Percentiles rank a stretch among this genome's conserved stretches.
These are phyloP conservation scores for Acutogordius australiensis DNA, from an alignment of 2,888 invertebrate genomes.

Conservation along the genomic window DNA sequence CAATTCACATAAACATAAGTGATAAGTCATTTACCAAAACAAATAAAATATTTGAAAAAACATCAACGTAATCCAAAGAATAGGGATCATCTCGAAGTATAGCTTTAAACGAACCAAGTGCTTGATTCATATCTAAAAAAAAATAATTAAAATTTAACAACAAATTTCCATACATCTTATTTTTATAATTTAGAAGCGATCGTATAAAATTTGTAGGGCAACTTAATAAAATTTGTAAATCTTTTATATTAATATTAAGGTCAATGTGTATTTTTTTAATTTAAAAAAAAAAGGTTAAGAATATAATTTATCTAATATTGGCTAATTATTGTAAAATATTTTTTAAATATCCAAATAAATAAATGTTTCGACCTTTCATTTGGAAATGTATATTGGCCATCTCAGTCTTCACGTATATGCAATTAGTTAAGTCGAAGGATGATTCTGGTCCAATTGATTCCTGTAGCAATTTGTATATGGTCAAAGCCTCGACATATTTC, in stretches of 20 bases:
- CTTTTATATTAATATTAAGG: not conserved
- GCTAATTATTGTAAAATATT: too few species aligned
- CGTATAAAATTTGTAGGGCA: too few species aligned
- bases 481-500: not conserved
- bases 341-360: not conserved
- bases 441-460: too few species aligned
- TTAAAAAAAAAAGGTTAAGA: not conserved
- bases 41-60: conserved; percentile 74
- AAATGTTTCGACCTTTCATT: not conserved
- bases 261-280: not conserved
- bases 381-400: not conserved
- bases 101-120: conserved; percentile 37
- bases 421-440: not conserved
- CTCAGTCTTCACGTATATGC: not conserved
- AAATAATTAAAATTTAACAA: too few species aligned
- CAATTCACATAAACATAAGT: too few species aligned
- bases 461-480: not conserved
- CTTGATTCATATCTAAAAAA: not conserved
- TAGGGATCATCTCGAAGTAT: conserved; percentile 61
- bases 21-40: conserved; percentile 38
- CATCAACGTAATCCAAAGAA: conserved; percentile 58
- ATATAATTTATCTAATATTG: too few species aligned
- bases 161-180: too few species aligned
- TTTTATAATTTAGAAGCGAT: too few species aligned
- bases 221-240: too few species aligned